Evolutionary conservation across 2,797 vertebrate genomes (phyloP).

Genomic region (Tympanoctomys barrerae): DNA sequence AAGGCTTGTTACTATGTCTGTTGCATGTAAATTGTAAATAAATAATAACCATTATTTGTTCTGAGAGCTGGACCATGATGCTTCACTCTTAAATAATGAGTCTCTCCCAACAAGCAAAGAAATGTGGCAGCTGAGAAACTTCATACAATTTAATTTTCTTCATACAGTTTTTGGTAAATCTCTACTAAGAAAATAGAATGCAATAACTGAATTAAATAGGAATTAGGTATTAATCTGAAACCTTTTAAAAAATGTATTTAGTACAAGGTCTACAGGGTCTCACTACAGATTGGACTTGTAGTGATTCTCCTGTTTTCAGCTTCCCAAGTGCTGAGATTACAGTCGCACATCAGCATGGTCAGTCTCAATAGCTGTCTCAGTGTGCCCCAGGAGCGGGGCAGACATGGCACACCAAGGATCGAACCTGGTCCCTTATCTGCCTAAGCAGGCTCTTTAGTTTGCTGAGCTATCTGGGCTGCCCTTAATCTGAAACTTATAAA

Average conservation of each 20-base stretch:
- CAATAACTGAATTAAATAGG: constrained; percentile 31
- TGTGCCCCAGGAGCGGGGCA: too few species aligned
- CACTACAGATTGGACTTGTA: too few species aligned
- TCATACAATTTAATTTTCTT: constrained; percentile 16
- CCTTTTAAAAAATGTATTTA: neutral
- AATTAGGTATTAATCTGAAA: constrained; percentile 44
- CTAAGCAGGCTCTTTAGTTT: too few species aligned
- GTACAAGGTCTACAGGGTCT: too few species aligned
- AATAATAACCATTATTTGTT: neutral
- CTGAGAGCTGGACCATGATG: neutral
- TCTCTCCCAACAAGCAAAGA: constrained; percentile 40
- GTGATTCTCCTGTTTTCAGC: too few species aligned
- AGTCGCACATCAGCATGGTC: too few species aligned
- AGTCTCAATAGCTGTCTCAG: too few species aligned
- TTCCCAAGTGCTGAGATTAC: too few species aligned
- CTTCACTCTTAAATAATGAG: constrained; percentile 1
- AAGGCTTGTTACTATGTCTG: neutral
- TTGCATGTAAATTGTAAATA: neutral
- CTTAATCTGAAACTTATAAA: neutral
- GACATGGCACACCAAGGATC: too few species aligned
- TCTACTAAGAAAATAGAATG: neutral
- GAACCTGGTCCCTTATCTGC: too few species aligned
- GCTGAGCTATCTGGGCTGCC: too few species aligned
- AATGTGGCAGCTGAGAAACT: constrained; percentile 27
- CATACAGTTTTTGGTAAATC: neutral